Evolutionary conservation across 2,888 invertebrate species (phyloP), one percentile per base, ranked within the genome.

Genomic region (Phrixothrix hirtus): DNA sequence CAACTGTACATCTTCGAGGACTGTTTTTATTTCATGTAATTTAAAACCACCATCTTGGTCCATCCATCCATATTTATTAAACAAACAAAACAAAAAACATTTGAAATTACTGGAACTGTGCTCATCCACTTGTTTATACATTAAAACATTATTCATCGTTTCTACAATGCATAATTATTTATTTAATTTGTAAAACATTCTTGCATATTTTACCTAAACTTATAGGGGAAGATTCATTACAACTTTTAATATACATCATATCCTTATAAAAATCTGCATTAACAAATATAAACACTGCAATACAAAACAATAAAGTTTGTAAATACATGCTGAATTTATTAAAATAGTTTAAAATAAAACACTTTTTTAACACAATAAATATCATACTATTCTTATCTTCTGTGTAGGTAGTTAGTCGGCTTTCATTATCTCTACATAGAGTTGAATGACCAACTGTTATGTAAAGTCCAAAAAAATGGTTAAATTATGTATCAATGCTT

Each of bases 61-160:
- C 75, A 75, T 75, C 74, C 74, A 75, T 5, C 70, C 70, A 50
- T 75, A 75, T 59, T 72, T 72, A 3, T 65, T 69, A 60, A 74
- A 74, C 4, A 75, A 61, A 50, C 75, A 75, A 45, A 74, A 73
- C 29, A 75, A 57, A 50, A 75, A 75, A 59, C 75, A 75, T 57
- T 74, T 72, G 57, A 74, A 74, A 9, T 67, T 67, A 15, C 55
- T 67, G 0, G 69, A 69, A 63, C 12, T 57, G 55, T 10, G 55
- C 48, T 14, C 50, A n/a, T 43, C 48, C 27, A 74, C 46, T 55
- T 72, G 71, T 52, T 71, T 72, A 55, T 71, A 67, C 2, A 74
- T 67, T 30, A 75, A 51, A n/a, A 74, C 71, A 27, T 70, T 67
- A 45, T 75, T 75, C 69, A 75, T 68, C 9, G 71, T 68, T 30